phyloP scores from a whole-genome alignment of 2,113 vertebrate species.

The Oryzias woworae region DNA sequence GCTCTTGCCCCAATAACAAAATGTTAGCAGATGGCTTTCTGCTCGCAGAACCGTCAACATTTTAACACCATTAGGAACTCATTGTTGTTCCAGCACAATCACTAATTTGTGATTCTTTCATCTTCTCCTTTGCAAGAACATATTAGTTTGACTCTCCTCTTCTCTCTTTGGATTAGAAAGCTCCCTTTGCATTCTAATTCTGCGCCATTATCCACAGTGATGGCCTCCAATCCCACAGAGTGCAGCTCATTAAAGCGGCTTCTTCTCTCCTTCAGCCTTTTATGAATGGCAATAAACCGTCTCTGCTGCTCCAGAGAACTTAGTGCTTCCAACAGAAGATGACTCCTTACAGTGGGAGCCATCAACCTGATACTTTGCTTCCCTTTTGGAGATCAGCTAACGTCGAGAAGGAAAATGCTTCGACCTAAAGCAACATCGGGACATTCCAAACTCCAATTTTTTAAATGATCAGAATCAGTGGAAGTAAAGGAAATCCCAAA shows the following conservation, averaged over 20 bases:
- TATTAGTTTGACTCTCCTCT: conserved; percentile 8
- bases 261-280: conserved; percentile 38
- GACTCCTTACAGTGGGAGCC: conserved; percentile 8
- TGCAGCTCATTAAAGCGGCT: conserved; percentile 59
- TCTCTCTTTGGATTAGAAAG: not conserved
- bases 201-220: conserved; percentile 47
- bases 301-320: conserved; percentile 35
- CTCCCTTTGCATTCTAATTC: conserved; percentile 35
- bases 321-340: conserved; percentile 15
- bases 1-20: conserved; percentile 5
- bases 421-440: not conserved
- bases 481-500: no score
- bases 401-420: conserved; percentile 10
- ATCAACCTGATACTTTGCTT: conserved; percentile 32
- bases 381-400: conserved; percentile 17
- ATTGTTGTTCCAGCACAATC: not conserved
- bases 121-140: conserved; percentile 31
- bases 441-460: no score
- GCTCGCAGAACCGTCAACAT: not conserved
- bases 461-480: no score
- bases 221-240: conserved; percentile 33
- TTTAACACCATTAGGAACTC: conserved; percentile 10
- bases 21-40: conserved; percentile 8
- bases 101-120: conserved; percentile 29
- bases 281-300: conserved; percentile 48